These are phyloP conservation scores for Tipula unca DNA, from an alignment of 2,888 invertebrate genomes.

Conservation along the genomic window DNA sequence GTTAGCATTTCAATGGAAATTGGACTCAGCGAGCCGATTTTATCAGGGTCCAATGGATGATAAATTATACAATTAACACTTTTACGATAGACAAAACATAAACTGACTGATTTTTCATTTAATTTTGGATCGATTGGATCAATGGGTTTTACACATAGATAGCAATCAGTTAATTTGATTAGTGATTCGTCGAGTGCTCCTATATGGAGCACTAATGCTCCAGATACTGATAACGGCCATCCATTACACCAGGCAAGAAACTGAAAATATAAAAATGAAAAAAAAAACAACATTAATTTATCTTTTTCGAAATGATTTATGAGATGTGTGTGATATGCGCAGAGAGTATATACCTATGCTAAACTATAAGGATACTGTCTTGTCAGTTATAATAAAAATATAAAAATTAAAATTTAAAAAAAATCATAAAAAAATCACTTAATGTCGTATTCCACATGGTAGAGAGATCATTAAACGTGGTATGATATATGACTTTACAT, in stretches of 20 bases:
- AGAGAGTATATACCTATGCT: neutral
- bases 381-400: neutral
- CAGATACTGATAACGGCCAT: constrained; percentile 58
- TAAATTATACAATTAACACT: constrained; percentile 31
- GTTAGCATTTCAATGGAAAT: constrained; percentile 39
- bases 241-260: constrained; percentile 50
- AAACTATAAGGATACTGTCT: neutral
- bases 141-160: constrained; percentile 49
- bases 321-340: neutral
- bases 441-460: neutral
- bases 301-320: neutral
- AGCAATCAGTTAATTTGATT: constrained; percentile 54
- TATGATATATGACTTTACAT: neutral
- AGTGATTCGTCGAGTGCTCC: constrained; percentile 53
- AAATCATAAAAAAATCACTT: neutral
- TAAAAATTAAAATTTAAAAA: neutral
- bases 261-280: constrained; percentile 44
- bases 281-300: neutral
- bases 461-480: neutral
- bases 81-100: constrained; percentile 39
- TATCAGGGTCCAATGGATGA: constrained; percentile 36
- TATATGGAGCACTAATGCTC: constrained; percentile 54
- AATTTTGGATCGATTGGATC: constrained; percentile 25
- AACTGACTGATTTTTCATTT: constrained; percentile 23
- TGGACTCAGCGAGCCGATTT: constrained; percentile 32